Evolutionary conservation across 2,888 invertebrate genomes (phyloP), one percentile per base, ranked within the genome.

Genomic region (Pyrocoelia pectoralis): DNA sequence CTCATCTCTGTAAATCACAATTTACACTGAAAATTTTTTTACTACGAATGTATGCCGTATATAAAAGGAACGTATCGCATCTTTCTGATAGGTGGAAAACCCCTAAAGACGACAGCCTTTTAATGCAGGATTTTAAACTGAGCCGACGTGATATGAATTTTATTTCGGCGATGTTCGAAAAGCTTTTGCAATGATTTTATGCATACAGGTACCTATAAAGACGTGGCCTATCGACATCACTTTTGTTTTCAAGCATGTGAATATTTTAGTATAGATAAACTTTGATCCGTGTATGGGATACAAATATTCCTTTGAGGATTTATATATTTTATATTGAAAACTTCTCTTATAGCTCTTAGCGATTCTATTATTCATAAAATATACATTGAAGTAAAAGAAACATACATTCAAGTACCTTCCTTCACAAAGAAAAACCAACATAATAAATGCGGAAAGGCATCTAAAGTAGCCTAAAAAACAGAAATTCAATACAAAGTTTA

Each of bases 81-180:
- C 33, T 52, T 38, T 29, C n/a, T 52, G 33, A 52, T 33, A 29
- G 4, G 52, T 38, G 52, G n/a, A 52, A 52, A 29, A 14, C 33
- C 33, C 17, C 14, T 33, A 29, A 24, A 29, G 33, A 12, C 14
- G 29, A 12, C 28, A 52, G 29, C 52, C 29, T 52, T 15, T 52
- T 52, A 52, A 33, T 29, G 33, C 14, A n/a, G 52, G 12, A 33
- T 52, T 52, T 52, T 52, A 52, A 52, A 52, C 29, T 33, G 33
- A 29, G 13, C 29, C 29, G 15, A 52, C 52, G 52, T 52, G 52
- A 52, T 33, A 52, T 14, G 52, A 52, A 52, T 52, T 52, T 52
- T 52, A 52, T 52, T 52, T 52, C 13, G 5, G 14, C 3, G 52
- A 33, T 29, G 52, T 52, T 29, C 13, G 33, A 29, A 29, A 46